Evolutionary conservation across 2,888 invertebrate genomes (phyloP), one percentile per base, ranked within the genome.

Genomic region (Tinea semifulvella): DNA sequence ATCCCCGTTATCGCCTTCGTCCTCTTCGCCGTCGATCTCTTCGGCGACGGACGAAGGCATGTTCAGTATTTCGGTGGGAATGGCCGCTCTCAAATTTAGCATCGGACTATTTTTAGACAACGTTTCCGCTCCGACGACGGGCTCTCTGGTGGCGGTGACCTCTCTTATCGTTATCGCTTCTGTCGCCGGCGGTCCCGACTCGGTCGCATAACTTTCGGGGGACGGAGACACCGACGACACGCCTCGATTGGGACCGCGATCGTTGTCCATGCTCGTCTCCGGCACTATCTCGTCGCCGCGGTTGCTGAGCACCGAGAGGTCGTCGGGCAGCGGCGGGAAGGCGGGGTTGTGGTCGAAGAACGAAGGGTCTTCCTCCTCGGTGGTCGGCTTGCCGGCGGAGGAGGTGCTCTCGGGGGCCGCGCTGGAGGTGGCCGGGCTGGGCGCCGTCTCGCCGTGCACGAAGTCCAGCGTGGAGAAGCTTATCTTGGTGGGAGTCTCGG

Each of bases 251-350:
- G 68, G 68, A 7, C 2, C 3, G 18, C 8, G 36, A 6, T 16
- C 36, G 4, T 72, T 69, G 28, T 76, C 74, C 28, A 57, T 56
- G 31, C 58, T 62, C 44, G 62, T 64, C 48, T 79, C 79, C 2
- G 66, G 61, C 17, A 68, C 60, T 39, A 65, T 62, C 52, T 76
- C 79, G 46, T 79, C 79, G 18, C 73, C 77, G 28, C 76, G 77
- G 49, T 70, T 73, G 35, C 68, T 63, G 2, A 66, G 50, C 7
- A 72, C 71, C 14, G 74, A 68, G 25, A 80, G 58, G 51, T 80
- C 80, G 51, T 80, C 80, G 3, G 77, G 79, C 18, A 77, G 57
- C 1, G 80, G 80, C 0, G 80, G 80, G 45, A 80, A 80, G 4
- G 79, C 79, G 7, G 80, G 80, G 48, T 79, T 77, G 40, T 71